phyloP scores from a whole-genome alignment of 1,140 invertebrate genomes.

The Nephila pilipes region DNA sequence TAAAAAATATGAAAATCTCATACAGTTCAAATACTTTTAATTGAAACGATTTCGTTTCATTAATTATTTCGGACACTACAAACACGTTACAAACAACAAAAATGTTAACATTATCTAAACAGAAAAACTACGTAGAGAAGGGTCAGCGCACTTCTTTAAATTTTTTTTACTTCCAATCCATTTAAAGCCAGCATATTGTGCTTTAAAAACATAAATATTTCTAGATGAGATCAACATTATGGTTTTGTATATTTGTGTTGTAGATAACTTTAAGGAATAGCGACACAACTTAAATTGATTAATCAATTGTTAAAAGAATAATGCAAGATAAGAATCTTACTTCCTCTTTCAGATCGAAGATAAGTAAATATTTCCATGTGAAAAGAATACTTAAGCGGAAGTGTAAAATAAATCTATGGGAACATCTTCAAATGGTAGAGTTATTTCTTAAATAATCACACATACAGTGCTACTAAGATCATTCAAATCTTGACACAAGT shows the following conservation, averaged over 20 bases:
- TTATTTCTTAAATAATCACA: too few relatives aligned
- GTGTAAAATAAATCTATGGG: neutral
- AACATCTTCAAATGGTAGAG: neutral
- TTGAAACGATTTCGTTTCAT: too few relatives aligned
- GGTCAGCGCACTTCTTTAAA: too few relatives aligned
- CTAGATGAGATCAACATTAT: neutral
- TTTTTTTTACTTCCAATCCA: too few relatives aligned
- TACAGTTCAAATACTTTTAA: too few relatives aligned
- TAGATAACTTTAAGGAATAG: neutral
- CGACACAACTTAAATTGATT: neutral
- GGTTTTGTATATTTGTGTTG: neutral
- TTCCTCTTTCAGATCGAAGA: constrained; percentile 1
- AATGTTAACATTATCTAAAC: too few relatives aligned
- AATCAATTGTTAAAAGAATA: neutral
- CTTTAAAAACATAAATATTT: neutral
- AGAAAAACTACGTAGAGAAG: too few relatives aligned
- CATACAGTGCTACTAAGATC: too few relatives aligned
- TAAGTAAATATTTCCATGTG: neutral
- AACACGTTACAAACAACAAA: too few relatives aligned
- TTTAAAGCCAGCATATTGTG: neutral
- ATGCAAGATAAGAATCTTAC: neutral
- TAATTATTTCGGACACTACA: too few relatives aligned
- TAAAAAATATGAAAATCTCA: too few relatives aligned
- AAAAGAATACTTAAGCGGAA: constrained; percentile 4
- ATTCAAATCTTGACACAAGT: too few relatives aligned